Base-by-base conservation (phyloP, 2,888 invertebrate genomes). In the Bombylius major region DNA sequence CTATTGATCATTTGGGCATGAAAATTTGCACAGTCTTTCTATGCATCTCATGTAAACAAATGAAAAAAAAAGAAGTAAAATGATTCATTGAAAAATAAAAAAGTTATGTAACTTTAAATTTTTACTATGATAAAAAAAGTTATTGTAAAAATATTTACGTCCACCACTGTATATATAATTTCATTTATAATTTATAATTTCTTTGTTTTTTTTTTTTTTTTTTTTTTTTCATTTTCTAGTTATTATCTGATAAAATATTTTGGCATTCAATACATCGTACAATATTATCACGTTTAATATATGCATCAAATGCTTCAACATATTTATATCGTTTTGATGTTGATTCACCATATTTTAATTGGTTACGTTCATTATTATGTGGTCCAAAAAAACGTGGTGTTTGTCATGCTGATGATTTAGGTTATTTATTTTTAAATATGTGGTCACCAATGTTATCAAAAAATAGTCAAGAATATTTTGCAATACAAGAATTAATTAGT, bases 251-350 rank as follows among this genome's bases (percentile, higher is more conserved):
- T 53, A 73, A 72, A 65, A 67, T 66, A 46, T 73, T 73, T 56
- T 73, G 72, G 73, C 74, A 73, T 57, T 70, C 69, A 57, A 70
- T 73, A 42, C 71, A 74, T 55, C 65, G 73, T 12, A 70, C 72
- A 1, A 12, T 59, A 14, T 61, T 69, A 13, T 70, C 73, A 8
- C 67, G 73, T 1, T 56, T 64, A 1, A 59, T 67, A 46, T 58
- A 71, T 56, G 64, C 65, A 7, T 62, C 70, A 8, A 61, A 54
- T n/a, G 69, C 69, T 1, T 66, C 70, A 14, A 73, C 73, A 5
- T 73, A 66, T 57, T 63, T 72, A 5, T 73, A 74, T 59, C 69
- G 73, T 39, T 73, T 73, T 56, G 72, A 72, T 57, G 70, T 72
- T 58, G 73, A 73, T 60, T 74, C 73, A 4, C 68, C 71, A 58